These are phyloP conservation scores for Sthenelais limicola DNA, from an alignment of 2,888 invertebrate genomes.

Conservation along the genomic window DNA sequence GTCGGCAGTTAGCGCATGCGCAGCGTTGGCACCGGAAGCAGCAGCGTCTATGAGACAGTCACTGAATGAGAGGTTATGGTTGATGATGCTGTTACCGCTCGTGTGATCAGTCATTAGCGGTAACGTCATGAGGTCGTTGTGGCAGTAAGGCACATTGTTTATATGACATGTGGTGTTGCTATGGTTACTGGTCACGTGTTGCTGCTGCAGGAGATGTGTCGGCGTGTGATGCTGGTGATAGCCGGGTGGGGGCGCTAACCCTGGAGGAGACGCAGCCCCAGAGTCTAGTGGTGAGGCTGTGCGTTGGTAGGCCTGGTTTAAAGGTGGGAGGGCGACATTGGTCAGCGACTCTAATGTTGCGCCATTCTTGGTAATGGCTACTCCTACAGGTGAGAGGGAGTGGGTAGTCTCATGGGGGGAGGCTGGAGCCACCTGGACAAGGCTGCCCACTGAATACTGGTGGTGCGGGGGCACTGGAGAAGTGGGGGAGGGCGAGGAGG, in stretches of 20 bases:
- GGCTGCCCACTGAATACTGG: slow-evolving; percentile 1
- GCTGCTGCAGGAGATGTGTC: neutral
- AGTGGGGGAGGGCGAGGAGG: neutral
- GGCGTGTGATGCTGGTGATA: slow-evolving; percentile 19
- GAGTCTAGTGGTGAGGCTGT: neutral
- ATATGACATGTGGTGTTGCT: neutral
- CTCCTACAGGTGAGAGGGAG: neutral
- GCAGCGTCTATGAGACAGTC: slow-evolving; percentile 33
- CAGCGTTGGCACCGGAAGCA: slow-evolving; percentile 10
- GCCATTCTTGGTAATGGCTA: slow-evolving; percentile 1
- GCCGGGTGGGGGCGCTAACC: neutral
- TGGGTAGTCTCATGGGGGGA: no score
- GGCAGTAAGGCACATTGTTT: slow-evolving; percentile 20
- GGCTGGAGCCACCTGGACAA: neutral
- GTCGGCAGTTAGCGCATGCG: slow-evolving; percentile 14
- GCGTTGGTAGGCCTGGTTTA: slow-evolving; percentile 11
- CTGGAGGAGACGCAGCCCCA: neutral
- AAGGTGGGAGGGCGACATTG: slow-evolving; percentile 20
- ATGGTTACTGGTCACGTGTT: neutral
- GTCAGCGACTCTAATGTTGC: slow-evolving; percentile 4
- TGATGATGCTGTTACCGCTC: slow-evolving; percentile 25
- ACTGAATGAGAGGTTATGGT: slow-evolving; percentile 15
- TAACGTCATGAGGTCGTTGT: slow-evolving; percentile 6
- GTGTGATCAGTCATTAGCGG: neutral
- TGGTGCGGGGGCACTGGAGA: neutral